phyloP scores from a whole-genome alignment of 2,888 invertebrate species.

The Drosophila kambysellisi region DNA sequence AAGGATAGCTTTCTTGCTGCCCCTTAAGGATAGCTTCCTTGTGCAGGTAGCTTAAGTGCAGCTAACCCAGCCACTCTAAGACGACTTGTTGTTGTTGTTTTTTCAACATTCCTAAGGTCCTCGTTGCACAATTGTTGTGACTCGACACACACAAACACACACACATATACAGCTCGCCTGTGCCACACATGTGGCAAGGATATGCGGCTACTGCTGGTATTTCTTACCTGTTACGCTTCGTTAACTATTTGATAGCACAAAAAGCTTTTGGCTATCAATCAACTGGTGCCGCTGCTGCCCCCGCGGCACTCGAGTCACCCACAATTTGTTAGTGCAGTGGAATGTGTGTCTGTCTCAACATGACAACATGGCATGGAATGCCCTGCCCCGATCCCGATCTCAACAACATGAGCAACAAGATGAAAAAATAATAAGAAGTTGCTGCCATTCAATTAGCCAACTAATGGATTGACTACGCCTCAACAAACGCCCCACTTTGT shows the following conservation, averaged over 20 bases:
- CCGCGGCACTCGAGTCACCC: not conserved
- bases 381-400: not conserved
- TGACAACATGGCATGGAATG: constrained; percentile 4
- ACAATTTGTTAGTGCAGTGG: constrained; percentile 32
- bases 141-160: constrained; percentile 11
- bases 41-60: constrained; percentile 1
- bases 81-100: not conserved
- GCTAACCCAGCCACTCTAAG: not conserved
- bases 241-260: constrained; percentile 70
- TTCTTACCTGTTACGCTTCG: constrained; percentile 75
- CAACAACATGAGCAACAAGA: not conserved
- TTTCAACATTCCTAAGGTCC: not conserved
- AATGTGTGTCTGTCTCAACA: constrained; percentile 8
- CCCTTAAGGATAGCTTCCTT: not conserved
- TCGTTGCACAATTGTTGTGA: not conserved
- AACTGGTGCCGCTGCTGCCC: constrained; percentile 31
- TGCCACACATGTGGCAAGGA: constrained; percentile 3
- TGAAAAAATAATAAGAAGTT: constrained; percentile 5
- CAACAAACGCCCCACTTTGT: no score
- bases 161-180: not conserved
- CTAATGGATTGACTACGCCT: constrained; percentile 19
- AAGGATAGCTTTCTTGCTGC: not conserved
- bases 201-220: constrained; percentile 33
- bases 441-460: constrained; percentile 40
- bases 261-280: constrained; percentile 78